Evolutionary conservation across 2,113 vertebrate species (phyloP).

Genomic region (Oncorhynchus clarkii): DNA sequence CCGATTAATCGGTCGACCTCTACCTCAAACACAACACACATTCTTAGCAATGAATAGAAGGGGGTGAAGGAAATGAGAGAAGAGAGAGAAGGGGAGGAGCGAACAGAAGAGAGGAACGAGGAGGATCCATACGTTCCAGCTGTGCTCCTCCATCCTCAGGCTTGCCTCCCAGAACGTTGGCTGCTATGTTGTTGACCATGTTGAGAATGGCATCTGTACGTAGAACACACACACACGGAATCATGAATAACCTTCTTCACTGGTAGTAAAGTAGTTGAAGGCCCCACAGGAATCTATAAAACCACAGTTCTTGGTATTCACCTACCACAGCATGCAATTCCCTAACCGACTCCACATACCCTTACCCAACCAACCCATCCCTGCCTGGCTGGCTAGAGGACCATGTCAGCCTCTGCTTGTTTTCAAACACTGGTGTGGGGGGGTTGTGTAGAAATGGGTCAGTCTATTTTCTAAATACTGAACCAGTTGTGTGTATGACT

Average conservation of each 20-base stretch:
- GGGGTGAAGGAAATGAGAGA: not conserved
- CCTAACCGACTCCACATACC: not conserved
- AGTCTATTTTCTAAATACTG: not conserved
- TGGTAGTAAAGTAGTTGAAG: too few species aligned
- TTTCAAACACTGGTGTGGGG: not conserved
- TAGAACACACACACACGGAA: slow-evolving; percentile 37
- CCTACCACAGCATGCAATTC: not conserved
- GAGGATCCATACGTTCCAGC: slow-evolving; percentile 76
- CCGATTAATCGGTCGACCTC: too few species aligned
- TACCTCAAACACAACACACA: too few species aligned
- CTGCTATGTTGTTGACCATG: slow-evolving; percentile 99
- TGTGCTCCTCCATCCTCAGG: slow-evolving; percentile 76
- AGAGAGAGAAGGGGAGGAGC: not conserved
- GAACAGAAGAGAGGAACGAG: not conserved
- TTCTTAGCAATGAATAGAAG: not conserved
- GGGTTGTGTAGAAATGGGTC: not conserved
- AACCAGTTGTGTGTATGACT: not conserved
- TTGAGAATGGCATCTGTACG: slow-evolving; percentile 91
- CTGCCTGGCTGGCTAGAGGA: not conserved
- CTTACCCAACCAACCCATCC: not conserved
- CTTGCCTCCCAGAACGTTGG: slow-evolving; percentile 94
- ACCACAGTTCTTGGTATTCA: not conserved
- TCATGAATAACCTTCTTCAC: too few species aligned
- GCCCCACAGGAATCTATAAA: not conserved
- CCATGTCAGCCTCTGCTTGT: not conserved